phyloP scores from a whole-genome alignment of 2,888 invertebrate genomes.

The Zaprionus lineosus region DNA sequence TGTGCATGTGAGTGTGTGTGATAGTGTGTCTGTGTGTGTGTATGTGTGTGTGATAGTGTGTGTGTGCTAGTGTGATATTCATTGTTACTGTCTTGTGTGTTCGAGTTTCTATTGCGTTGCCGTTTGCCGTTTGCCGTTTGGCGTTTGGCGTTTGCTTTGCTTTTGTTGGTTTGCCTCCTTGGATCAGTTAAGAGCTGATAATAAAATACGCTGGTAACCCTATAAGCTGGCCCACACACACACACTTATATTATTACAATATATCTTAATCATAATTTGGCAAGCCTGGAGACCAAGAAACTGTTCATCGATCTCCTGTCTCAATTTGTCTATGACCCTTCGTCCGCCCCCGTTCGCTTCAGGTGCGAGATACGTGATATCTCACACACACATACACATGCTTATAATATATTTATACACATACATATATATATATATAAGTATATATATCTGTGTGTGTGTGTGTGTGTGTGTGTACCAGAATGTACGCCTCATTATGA shows the following conservation, averaged over 20 bases:
- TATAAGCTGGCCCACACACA: too few species aligned
- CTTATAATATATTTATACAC: slow-evolving; percentile 11
- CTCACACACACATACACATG: slow-evolving; percentile 10
- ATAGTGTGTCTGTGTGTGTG: background rate
- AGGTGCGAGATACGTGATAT: slow-evolving; percentile 40
- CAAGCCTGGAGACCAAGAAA: too few species aligned
- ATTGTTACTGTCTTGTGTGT: slow-evolving; percentile 31
- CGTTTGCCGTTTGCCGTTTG: too few species aligned
- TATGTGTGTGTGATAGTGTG: background rate
- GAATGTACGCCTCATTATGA: slow-evolving; percentile 26
- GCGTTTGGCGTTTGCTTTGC: background rate
- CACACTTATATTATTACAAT: too few species aligned
- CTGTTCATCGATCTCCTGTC: too few species aligned
- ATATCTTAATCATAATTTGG: too few species aligned
- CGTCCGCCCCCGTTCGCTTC: slow-evolving; percentile 6
- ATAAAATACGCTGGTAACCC: too few species aligned
- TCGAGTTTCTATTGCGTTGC: slow-evolving; percentile 43
- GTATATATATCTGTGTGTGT: background rate
- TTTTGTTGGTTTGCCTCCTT: background rate
- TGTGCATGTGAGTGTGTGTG: slow-evolving; percentile 2
- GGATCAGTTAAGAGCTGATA: background rate
- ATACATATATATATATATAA: background rate
- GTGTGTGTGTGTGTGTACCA: background rate
- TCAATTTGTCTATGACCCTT: too few species aligned
- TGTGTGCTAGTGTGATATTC: slow-evolving; percentile 27